Evolutionary conservation across 2,888 invertebrate genomes (phyloP).

Genomic region (Metacarcinus magister): DNA sequence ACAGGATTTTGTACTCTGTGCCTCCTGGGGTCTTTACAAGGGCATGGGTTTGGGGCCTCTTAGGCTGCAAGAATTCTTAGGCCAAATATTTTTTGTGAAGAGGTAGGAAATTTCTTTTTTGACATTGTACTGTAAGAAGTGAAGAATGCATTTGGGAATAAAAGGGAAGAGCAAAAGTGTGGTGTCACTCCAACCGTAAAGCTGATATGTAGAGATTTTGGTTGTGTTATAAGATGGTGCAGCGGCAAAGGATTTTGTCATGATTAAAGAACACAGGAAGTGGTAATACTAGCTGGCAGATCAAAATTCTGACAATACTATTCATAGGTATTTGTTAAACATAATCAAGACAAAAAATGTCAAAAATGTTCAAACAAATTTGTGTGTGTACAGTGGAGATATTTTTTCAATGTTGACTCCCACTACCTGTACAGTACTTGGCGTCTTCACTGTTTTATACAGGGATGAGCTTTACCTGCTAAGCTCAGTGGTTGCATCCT

Average conservation of each 20-base stretch:
- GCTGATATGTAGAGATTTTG: background rate
- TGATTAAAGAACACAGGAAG: too few species aligned
- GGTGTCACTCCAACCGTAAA: background rate
- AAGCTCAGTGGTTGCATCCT: background rate
- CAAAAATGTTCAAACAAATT: too few species aligned
- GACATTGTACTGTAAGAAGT: constrained; percentile 43
- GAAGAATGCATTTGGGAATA: constrained; percentile 50
- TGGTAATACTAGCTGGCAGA: too few species aligned
- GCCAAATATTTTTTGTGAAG: constrained; percentile 7
- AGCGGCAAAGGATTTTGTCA: too few species aligned
- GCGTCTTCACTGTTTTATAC: too few species aligned
- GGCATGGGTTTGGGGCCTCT: constrained; percentile 19
- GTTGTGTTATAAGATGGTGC: background rate
- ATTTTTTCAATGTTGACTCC: too few species aligned
- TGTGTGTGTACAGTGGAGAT: too few species aligned
- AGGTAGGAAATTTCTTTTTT: constrained; percentile 26
- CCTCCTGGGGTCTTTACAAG: constrained; percentile 51
- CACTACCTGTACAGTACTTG: too few species aligned
- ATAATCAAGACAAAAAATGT: too few species aligned
- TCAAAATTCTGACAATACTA: too few species aligned
- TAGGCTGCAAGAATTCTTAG: constrained; percentile 42
- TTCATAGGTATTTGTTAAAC: too few species aligned
- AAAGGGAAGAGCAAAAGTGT: constrained; percentile 22
- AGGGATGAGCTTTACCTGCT: too few species aligned
- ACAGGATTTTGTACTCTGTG: constrained; percentile 35